Percentiles rank a stretch among this genome's conserved stretches.
Evolutionary conservation across 2,113 vertebrate species (phyloP).

Genomic region (Aegotheles bennettii): DNA sequence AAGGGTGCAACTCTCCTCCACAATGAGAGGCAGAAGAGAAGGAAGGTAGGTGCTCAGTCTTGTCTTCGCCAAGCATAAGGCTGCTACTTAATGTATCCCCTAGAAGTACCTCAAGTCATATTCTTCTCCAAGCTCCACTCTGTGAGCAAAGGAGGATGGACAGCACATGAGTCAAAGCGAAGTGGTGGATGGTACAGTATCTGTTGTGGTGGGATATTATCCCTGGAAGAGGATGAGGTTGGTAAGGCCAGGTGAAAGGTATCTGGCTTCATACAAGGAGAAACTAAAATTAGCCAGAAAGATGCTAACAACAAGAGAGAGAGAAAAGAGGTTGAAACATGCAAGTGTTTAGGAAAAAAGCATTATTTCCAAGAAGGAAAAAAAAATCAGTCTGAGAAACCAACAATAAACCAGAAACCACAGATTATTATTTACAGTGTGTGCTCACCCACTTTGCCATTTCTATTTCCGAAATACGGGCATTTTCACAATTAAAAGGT

Average conservation of each 20-base stretch:
- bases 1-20: not conserved
- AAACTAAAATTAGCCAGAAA: not conserved
- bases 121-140: not conserved
- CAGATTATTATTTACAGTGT: not conserved
- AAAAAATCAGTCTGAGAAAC: not conserved
- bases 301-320: not conserved
- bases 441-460: not conserved
- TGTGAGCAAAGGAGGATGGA: not conserved
- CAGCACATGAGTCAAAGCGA: not conserved
- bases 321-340: not conserved
- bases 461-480: not conserved
- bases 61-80: not conserved
- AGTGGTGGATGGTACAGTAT: not conserved
- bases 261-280: not conserved
- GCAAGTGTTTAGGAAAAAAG: not conserved
- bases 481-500: not conserved
- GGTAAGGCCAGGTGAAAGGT: not conserved
- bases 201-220: not conserved
- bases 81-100: not conserved
- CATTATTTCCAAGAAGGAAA: too few species aligned
- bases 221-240: not conserved
- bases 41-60: not conserved
- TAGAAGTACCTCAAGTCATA: not conserved
- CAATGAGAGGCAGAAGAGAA: not conserved
- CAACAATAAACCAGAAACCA: not conserved